Conservation (phyloP, 2,113 vertebrate species). For the Microtus montanus region DNA sequence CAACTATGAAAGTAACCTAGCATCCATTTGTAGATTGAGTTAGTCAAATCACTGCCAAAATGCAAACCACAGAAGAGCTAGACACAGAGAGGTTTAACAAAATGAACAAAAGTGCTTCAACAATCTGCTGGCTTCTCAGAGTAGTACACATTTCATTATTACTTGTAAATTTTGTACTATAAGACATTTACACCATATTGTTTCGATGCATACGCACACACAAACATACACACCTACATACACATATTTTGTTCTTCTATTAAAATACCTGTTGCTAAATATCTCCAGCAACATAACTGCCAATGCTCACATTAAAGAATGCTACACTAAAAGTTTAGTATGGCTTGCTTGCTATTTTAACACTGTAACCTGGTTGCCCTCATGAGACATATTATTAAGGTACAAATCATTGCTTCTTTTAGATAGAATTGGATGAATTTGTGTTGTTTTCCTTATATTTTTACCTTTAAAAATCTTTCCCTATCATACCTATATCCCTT, state of each 20-base stretch:
- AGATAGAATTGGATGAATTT: background rate
- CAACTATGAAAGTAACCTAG: slow-evolving; percentile 26
- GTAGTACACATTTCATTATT: background rate
- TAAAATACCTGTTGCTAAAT: background rate
- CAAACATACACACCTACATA: background rate
- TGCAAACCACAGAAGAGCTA: background rate
- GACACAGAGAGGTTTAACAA: background rate
- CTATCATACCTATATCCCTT: background rate
- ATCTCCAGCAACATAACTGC: background rate
- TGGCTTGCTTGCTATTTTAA: background rate
- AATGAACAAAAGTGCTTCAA: background rate
- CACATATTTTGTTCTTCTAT: background rate
- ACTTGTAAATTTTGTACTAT: background rate
- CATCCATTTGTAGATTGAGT: background rate
- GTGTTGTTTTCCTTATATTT: background rate
- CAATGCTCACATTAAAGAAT: background rate
- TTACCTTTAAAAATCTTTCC: background rate
- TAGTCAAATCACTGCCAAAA: slow-evolving; percentile 20
- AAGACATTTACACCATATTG: background rate
- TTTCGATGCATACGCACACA: background rate
- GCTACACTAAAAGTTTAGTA: background rate
- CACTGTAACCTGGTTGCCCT: background rate
- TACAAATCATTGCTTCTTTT: background rate
- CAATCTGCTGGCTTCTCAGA: background rate
- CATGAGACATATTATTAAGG: background rate